Evolutionary conservation across 2,797 vertebrate genomes (phyloP).

Genomic region (Chelidonichthys spinosus): DNA sequence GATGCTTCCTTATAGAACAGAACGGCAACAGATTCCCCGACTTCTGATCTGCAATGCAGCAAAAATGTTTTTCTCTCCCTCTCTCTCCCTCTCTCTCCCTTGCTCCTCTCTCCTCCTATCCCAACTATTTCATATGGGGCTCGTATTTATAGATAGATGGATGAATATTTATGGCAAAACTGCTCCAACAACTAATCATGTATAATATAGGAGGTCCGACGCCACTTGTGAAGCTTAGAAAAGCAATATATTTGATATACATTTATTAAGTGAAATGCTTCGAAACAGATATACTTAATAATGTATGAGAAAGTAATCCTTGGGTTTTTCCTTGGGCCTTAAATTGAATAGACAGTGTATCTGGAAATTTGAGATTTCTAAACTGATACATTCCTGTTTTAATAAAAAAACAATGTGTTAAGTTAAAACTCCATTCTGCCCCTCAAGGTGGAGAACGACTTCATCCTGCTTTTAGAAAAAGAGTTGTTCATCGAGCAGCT

Average conservation of each 20-base stretch:
- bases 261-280: conserved; percentile 5
- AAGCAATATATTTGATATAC: not conserved
- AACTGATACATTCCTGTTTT: not conserved
- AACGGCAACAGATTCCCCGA: conserved; percentile 38
- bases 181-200: not conserved
- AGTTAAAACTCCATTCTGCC: not conserved
- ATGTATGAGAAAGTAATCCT: not conserved
- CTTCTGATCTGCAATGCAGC: conserved; percentile 71
- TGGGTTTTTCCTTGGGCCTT: conserved; percentile 1
- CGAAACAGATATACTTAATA: not conserved
- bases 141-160: conserved; percentile 24
- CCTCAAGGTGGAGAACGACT: conserved; percentile 95
- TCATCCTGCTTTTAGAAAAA: conserved; percentile 94
- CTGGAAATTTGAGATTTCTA: not conserved
- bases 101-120: conserved; percentile 24
- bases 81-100: conserved; percentile 4
- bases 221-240: not conserved
- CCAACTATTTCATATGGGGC: conserved; percentile 22
- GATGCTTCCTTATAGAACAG: conserved; percentile 19
- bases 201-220: not conserved
- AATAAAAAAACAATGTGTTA: no score
- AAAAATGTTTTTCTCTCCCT: conserved; percentile 42
- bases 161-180: conserved; percentile 42
- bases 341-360: not conserved
- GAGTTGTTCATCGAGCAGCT: conserved; percentile 98